These are phyloP conservation scores for Aplodontia rufa DNA, from an alignment of 2,113 vertebrate genomes.

Conservation along the genomic window DNA sequence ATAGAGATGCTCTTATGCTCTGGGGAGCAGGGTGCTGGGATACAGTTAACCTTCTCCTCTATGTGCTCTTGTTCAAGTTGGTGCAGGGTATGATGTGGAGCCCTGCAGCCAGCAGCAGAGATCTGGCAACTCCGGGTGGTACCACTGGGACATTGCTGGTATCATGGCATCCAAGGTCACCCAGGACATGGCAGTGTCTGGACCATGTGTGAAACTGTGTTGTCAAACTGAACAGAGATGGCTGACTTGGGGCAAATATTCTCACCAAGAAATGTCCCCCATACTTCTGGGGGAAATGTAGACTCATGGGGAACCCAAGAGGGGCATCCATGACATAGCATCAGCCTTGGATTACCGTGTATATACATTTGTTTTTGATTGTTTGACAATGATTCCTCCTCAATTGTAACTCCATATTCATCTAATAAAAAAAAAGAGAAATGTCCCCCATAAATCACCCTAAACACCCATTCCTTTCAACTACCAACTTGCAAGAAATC, in stretches of 20 bases:
- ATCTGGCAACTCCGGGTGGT: neutral
- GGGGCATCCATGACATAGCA: no score
- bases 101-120: neutral
- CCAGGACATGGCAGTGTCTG: neutral
- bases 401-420: no score
- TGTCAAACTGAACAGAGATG: neutral
- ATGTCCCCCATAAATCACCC: no score
- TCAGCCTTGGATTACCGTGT: no score
- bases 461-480: neutral
- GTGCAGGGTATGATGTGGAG: no score
- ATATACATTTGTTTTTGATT: no score
- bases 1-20: neutral
- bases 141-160: neutral
- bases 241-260: no score
- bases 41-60: neutral
- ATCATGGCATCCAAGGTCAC: neutral
- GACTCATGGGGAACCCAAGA: no score
- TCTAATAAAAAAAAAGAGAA: no score
- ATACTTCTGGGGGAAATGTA: no score
- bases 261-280: neutral
- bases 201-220: rapidly evolving
- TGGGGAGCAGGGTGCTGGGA: neutral
- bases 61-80: neutral
- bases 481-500: conserved; percentile 46
- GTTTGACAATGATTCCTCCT: no score